Percentiles rank a stretch among this genome's conserved stretches.
Conservation (phyloP, 2,113 vertebrate species). For the Peromyscus californicus region DNA sequence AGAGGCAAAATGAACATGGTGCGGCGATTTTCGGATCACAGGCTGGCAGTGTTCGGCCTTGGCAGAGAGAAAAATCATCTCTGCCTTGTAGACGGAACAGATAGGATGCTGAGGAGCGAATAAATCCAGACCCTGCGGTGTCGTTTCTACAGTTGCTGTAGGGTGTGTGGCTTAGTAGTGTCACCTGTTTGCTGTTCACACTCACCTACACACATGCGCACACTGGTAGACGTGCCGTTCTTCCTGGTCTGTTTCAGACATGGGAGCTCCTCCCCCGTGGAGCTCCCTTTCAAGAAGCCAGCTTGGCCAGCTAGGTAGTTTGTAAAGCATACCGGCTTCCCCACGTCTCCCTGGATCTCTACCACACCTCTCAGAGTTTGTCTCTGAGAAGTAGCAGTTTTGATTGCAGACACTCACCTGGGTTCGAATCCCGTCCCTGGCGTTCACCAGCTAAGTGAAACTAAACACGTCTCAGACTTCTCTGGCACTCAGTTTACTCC, state of each 20-base stretch:
- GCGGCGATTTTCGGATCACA: constrained; percentile 75
- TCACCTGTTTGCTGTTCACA: constrained; percentile 2
- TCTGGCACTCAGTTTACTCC: neutral
- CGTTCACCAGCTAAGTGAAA: neutral
- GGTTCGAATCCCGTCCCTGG: neutral
- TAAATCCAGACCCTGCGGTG: constrained; percentile 82
- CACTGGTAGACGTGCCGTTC: neutral
- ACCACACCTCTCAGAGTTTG: neutral
- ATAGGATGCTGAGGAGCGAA: constrained; percentile 81
- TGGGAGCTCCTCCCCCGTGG: neutral
- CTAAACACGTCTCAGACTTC: neutral
- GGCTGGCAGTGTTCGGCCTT: constrained; percentile 76
- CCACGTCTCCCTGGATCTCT: neutral
- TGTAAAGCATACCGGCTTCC: neutral
- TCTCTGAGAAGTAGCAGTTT: constrained; percentile 44
- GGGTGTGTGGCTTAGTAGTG: constrained; percentile 65
- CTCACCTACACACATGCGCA: neutral
- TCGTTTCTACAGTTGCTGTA: constrained; percentile 71
- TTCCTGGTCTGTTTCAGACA: neutral
- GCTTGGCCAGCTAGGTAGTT: neutral
- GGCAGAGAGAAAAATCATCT: constrained; percentile 83
- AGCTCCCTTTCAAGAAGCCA: neutral
- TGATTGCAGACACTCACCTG: neutral
- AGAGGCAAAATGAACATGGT: constrained; percentile 83
- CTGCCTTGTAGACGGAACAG: constrained; percentile 83